phyloP scores from a whole-genome alignment of 2,797 vertebrate genomes.

The Gallinago solitaria region DNA sequence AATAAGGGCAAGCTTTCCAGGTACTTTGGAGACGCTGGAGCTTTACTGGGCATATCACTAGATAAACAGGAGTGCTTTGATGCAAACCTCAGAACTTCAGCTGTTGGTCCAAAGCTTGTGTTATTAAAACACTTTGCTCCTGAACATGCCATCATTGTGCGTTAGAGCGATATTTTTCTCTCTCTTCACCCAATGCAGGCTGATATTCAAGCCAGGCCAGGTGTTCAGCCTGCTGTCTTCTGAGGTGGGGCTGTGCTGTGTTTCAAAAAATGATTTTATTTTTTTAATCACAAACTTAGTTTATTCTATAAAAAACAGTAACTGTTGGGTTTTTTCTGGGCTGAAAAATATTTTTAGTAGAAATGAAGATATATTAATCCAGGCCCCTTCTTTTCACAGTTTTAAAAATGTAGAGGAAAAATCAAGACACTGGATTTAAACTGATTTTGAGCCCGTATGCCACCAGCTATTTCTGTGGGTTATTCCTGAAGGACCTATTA shows the following conservation, averaged over 20 bases:
- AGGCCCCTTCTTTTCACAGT: not conserved
- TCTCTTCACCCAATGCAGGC: not conserved
- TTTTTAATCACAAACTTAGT: not conserved
- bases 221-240: not conserved
- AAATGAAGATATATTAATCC: not conserved
- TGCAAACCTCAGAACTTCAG: not conserved
- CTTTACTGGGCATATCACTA: not conserved
- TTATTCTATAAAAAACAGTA: not conserved
- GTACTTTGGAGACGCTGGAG: not conserved
- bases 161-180: not conserved
- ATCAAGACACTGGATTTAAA: not conserved
- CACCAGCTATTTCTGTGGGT: not conserved
- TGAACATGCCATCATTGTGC: not conserved
- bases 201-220: not conserved
- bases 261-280: not conserved
- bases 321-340: not conserved
- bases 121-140: not conserved
- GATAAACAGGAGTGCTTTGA: not conserved
- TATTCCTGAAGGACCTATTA: not conserved
- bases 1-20: not conserved
- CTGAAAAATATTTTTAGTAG: not conserved
- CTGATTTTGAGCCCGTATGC: not conserved
- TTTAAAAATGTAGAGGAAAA: not conserved
- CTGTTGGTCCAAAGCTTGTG: not conserved
- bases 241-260: rapidly evolving